Evolutionary conservation across 1,140 invertebrate species (phyloP).

Genomic region (Macrobrachium rosenbergii): DNA sequence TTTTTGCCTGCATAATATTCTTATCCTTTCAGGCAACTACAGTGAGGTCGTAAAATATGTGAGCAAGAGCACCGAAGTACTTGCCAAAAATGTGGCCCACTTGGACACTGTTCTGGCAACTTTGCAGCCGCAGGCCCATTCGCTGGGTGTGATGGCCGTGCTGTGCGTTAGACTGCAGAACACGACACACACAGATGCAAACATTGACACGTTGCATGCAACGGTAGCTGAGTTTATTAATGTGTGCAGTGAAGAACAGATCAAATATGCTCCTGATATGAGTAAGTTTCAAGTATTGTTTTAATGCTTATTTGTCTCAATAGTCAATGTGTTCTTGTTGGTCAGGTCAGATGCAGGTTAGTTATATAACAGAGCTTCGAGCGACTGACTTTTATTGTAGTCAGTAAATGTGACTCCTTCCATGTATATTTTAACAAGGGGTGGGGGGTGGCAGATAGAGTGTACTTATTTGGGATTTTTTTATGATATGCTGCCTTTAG

Average conservation of each 20-base stretch:
- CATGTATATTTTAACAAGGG: too few species aligned
- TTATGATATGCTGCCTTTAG: too few species aligned
- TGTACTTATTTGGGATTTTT: too few species aligned
- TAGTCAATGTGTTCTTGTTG: neutral
- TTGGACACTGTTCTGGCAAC: slow-evolving; percentile 80
- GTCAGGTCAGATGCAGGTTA: too few species aligned
- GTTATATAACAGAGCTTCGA: too few species aligned
- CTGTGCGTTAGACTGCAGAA: slow-evolving; percentile 59
- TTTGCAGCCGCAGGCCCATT: slow-evolving; percentile 64
- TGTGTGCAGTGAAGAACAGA: slow-evolving; percentile 73
- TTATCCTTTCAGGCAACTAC: slow-evolving; percentile 78
- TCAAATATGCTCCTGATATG: slow-evolving; percentile 63
- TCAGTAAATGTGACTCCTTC: too few species aligned
- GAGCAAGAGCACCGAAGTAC: slow-evolving; percentile 82
- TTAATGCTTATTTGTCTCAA: neutral
- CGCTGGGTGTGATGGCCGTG: slow-evolving; percentile 62
- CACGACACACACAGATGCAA: slow-evolving; percentile 59
- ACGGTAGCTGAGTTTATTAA: slow-evolving; percentile 65
- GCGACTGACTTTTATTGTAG: too few species aligned
- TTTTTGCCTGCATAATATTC: neutral
- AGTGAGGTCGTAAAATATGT: slow-evolving; percentile 85
- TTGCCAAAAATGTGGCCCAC: slow-evolving; percentile 86
- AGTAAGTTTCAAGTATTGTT: slow-evolving; percentile 37
- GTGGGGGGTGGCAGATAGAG: too few species aligned
- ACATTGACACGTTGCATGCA: slow-evolving; percentile 65